These are phyloP conservation scores for Cololabis saira DNA, from an alignment of 2,113 vertebrate genomes.

Conservation along the genomic window DNA sequence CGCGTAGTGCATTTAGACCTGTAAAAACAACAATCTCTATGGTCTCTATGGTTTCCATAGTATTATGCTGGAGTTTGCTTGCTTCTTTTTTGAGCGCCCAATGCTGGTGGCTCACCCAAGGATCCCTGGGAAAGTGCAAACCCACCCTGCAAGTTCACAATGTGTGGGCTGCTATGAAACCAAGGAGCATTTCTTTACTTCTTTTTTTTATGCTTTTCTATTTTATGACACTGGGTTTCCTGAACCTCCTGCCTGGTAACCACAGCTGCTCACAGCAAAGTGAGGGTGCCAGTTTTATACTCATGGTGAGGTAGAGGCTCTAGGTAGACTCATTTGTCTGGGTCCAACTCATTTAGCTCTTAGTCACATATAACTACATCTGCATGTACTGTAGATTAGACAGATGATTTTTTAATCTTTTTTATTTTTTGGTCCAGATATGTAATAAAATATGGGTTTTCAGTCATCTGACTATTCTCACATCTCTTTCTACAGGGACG, in stretches of 20 bases:
- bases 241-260: constrained; percentile 49
- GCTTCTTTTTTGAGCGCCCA: constrained; percentile 73
- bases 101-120: constrained; percentile 65
- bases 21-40: constrained; percentile 65
- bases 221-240: constrained; percentile 66
- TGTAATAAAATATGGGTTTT: neutral
- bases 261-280: constrained; percentile 49
- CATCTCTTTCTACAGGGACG: constrained; percentile 82
- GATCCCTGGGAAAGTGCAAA: constrained; percentile 66
- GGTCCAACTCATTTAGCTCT: neutral
- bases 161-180: constrained; percentile 69
- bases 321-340: constrained; percentile 14
- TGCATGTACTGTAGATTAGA: too few species aligned
- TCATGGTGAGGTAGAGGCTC: constrained; percentile 36
- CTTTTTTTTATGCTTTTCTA: constrained; percentile 35
- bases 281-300: constrained; percentile 33
- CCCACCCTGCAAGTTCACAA: constrained; percentile 65
- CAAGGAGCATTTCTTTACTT: constrained; percentile 44
- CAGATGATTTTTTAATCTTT: too few species aligned
- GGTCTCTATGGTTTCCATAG: constrained; percentile 75
- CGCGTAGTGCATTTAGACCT: constrained; percentile 54
- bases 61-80: constrained; percentile 73
- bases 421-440: too few species aligned
- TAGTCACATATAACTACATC: too few species aligned
- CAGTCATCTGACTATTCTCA: neutral